Evolutionary conservation across 2,113 vertebrate genomes (phyloP), one percentile per base, ranked within the genome.

Genomic region (Antechinus stuartii): DNA sequence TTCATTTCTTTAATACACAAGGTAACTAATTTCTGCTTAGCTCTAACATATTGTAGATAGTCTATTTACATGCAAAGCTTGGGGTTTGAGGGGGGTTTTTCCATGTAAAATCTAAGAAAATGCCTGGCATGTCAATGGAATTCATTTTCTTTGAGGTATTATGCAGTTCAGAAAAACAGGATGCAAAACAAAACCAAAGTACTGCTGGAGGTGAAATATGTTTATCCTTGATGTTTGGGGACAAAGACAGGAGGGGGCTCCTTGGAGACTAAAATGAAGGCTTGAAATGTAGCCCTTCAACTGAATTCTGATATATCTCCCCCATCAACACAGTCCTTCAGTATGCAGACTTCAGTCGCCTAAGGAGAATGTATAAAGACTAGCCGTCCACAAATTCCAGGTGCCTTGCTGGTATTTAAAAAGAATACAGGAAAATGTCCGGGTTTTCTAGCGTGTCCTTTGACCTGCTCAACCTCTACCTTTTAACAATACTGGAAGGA

Each of bases 51-150:
- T 23, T 84, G n/a, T 84, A 76, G 61, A 76, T 76, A 42, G n/a
- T 42, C 68, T 76, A 84, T 84, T 84, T 84, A 84, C n/a, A 84
- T 84, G 68, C 68, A 84, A 84, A 84, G 68, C n/a, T 84, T 84
- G 35, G 35, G n/a, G 68, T 84, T 84, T 84, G 16, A 42, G n/a
- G 68, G 10, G 68, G 10, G 27, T 11, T 57, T 57, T 7, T 57
- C 8, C 68, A 23, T 84, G 68, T 84, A 84, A 84, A 84, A 84
- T 84, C 16, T 84, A 42, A 84, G 68, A 84, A 84, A 84, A 84
- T 42, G 68, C 2, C n/a, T 84, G n/a, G 68, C n/a, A 84, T 84
- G n/a, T 84, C 68, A 84, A 42, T 84, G 68, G 68, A 84, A 84
- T 84, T 84, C 19, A 84, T 84, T 84, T 84, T n/a, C 68, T 84